phyloP scores from a whole-genome alignment of 2,888 invertebrate species.

The Tachina lurida region DNA sequence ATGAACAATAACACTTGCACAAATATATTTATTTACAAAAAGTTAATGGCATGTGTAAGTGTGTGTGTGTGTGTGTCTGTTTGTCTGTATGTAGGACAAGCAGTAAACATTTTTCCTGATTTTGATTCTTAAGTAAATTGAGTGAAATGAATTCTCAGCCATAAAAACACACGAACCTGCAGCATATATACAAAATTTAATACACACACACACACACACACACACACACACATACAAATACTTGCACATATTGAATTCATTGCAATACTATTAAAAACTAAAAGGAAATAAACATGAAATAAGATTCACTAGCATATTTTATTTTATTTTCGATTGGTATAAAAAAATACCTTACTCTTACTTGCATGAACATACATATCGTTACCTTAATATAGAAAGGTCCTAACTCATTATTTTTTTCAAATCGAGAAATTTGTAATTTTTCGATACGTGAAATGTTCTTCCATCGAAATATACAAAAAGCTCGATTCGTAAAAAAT shows the following conservation, averaged over 20 bases:
- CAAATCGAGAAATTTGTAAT: too few relatives aligned
- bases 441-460: too few relatives aligned
- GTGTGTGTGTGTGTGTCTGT: background rate
- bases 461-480: too few relatives aligned
- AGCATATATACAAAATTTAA: background rate
- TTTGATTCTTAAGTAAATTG: conserved; percentile 68
- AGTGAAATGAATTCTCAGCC: conserved; percentile 68
- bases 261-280: conserved; percentile 45
- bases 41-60: background rate
- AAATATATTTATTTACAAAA: conserved; percentile 6
- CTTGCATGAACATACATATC: too few relatives aligned
- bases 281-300: conserved; percentile 54
- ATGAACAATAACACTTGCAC: conserved; percentile 3
- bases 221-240: background rate
- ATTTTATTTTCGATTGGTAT: conserved; percentile 43
- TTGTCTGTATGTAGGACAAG: conserved; percentile 17
- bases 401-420: too few relatives aligned
- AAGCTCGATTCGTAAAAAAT: too few relatives aligned
- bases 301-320: conserved; percentile 47
- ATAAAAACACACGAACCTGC: conserved; percentile 38
- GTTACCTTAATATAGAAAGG: too few relatives aligned
- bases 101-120: conserved; percentile 60
- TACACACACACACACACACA: background rate
- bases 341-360: background rate
- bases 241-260: conserved; percentile 41